Percentiles rank a stretch among this genome's conserved stretches.
phyloP scores from a whole-genome alignment of 2,113 vertebrate genomes.

The Mobula birostris region DNA sequence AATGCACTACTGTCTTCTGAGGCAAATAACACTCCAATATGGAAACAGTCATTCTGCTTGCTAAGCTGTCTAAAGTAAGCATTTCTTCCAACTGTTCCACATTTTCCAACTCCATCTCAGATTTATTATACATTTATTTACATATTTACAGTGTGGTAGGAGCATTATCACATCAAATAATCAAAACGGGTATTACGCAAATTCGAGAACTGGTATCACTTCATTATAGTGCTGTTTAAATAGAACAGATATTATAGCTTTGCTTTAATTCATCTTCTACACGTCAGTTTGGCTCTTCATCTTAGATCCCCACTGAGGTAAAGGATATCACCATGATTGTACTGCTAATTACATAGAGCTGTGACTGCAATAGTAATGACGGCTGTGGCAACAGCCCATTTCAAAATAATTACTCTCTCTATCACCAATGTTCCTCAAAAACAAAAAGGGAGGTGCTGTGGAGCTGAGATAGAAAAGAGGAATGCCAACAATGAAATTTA shows the following conservation, averaged over 20 bases:
- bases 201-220: neutral
- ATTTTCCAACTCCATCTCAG: neutral
- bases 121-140: neutral
- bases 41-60: neutral
- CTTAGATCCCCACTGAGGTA: neutral
- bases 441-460: neutral
- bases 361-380: constrained; percentile 10
- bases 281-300: constrained; percentile 10
- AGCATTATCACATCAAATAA: neutral
- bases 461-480: constrained; percentile 38
- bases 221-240: neutral
- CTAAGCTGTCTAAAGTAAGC: neutral
- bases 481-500: constrained; percentile 46
- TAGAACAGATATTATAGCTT: constrained; percentile 10
- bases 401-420: neutral
- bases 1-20: neutral
- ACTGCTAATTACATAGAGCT: neutral
- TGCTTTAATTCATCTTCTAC: neutral
- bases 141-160: neutral
- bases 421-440: neutral
- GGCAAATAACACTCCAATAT: no score
- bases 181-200: neutral
- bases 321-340: neutral
- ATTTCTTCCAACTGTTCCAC: neutral
- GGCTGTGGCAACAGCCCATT: constrained; percentile 23